Evolutionary conservation across 1,140 invertebrate species (phyloP), one percentile per base, ranked within the genome.

Genomic region (Drosophila ambigua): DNA sequence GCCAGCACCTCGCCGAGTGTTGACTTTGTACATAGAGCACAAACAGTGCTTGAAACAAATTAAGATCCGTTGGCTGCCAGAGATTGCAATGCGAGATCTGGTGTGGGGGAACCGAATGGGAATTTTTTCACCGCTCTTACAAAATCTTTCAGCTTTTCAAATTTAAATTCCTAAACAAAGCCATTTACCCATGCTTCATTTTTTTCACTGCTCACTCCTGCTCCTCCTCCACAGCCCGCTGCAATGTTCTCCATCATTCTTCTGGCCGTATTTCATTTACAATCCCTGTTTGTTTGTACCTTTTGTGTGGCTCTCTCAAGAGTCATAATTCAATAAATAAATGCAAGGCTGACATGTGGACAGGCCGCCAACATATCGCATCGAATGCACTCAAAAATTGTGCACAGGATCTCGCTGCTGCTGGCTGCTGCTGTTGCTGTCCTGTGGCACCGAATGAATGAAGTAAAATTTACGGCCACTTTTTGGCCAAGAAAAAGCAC

Each of bases 271-370:
- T 64, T 64, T 15, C 23, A 39, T 48, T 26, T 28, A 20, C 31
- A 46, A 46, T 45, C 41, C 54, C 23, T 5, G 43, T 28, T 16
- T 50, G 5, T 16, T 48, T 52, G 50, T 41, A 23, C 43, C 31
- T 26, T 49, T 63, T 53, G 31, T 9, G 15, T 31, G n/a, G n/a
- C 50, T 26, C 43, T 24, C 53, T 45, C 43, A 45, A 67, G 16
- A 53, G 68, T 58, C 82, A 80, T 85, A 80, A 85, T 74, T 85
- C 81, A 85, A 81, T 81, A 85, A 87, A 85, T 85, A 87, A 87
- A 85, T 87, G 74, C 81, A 75, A 75, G 77, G 57, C 81, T 85
- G 81, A 87, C 81, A 77, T 60, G 69, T 71, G 73, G 77, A 87
- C 81, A 78, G 79, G 50, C 45, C 69, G 64, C 53, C 79, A 66